These are phyloP conservation scores for Varanus salvator DNA, from an alignment of 2,113 vertebrate species.

Conservation along the genomic window DNA sequence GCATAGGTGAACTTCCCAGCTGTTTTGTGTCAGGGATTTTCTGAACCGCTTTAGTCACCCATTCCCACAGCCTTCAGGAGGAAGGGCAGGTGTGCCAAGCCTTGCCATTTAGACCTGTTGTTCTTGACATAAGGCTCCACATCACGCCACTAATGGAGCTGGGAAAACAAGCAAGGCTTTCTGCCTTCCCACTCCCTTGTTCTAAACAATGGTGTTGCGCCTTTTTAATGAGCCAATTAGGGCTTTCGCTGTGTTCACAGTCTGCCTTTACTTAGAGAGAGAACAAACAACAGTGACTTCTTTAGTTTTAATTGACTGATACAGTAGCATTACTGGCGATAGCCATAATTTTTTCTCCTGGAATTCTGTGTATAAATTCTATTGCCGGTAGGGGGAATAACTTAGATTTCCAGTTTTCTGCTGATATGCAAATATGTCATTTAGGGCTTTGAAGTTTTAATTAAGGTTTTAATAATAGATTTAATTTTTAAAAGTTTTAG, in stretches of 20 bases:
- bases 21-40: not conserved
- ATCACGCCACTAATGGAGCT: constrained; percentile 31
- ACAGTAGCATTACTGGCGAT: constrained; percentile 42
- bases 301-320: constrained; percentile 60
- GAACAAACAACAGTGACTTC: constrained; percentile 60
- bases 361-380: constrained; percentile 19
- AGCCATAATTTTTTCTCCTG: constrained; percentile 47
- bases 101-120: not conserved
- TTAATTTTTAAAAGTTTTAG: not conserved
- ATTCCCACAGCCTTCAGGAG: constrained; percentile 14
- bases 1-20: not conserved
- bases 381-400: constrained; percentile 22
- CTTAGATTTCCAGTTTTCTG: constrained; percentile 22
- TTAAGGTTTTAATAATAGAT: not conserved
- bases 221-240: constrained; percentile 70
- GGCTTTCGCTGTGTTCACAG: constrained; percentile 59
- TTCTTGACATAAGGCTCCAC: constrained; percentile 10
- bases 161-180: constrained; percentile 6
- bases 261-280: constrained; percentile 53
- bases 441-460: constrained; percentile 7
- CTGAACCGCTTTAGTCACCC: not conserved
- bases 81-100: not conserved
- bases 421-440: constrained; percentile 37
- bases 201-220: constrained; percentile 53
- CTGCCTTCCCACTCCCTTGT: constrained; percentile 40